Conservation (phyloP, 2,113 vertebrate species). For the Dicentrarchus labrax region DNA sequence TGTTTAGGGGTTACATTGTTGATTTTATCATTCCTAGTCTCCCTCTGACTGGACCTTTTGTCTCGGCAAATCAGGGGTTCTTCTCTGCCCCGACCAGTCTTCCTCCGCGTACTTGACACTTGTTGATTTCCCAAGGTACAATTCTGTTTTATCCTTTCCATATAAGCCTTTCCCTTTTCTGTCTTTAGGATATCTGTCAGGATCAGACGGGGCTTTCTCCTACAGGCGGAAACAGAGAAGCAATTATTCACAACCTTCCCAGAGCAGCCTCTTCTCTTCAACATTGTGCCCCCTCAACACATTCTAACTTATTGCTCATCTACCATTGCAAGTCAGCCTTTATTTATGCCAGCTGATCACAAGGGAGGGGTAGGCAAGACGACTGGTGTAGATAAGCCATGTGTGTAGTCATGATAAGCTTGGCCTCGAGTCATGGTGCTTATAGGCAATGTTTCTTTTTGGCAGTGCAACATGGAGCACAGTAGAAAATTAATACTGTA, state of each 20-base stretch:
- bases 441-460: not conserved
- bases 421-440: conserved; percentile 8
- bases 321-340: conserved; percentile 9
- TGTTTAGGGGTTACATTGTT: not conserved
- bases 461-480: not conserved
- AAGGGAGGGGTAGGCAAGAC: conserved; percentile 7
- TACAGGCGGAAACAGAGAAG: conserved; percentile 39
- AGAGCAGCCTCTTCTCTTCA: not conserved
- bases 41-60: not conserved
- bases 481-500: not conserved
- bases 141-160: conserved; percentile 50
- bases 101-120: conserved; percentile 1
- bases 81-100: conserved; percentile 9
- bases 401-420: conserved; percentile 66
- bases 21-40: conserved; percentile 10
- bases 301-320: not conserved
- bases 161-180: conserved; percentile 64
- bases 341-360: conserved; percentile 28
- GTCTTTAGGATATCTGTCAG: conserved; percentile 81
- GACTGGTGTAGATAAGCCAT: conserved; percentile 57
- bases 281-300: not conserved
- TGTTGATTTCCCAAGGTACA: not conserved
- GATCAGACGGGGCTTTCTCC: conserved; percentile 68
- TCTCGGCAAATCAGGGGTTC: conserved; percentile 19
- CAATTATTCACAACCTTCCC: conserved; percentile 7